Base-by-base conservation (phyloP, 2,888 invertebrate species). In the Pseudoips prasinana region DNA sequence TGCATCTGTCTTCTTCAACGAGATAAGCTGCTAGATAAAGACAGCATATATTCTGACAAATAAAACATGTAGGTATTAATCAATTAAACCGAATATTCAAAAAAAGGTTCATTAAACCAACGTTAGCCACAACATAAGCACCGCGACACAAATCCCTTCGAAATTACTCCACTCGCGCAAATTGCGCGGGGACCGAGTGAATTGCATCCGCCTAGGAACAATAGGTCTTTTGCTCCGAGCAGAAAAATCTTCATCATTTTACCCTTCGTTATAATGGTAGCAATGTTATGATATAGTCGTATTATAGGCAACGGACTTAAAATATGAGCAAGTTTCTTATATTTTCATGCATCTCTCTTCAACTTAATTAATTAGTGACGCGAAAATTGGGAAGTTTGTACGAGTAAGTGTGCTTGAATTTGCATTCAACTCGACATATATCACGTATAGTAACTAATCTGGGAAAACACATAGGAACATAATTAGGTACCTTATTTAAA, bases 151-250 rank as follows among this genome's bases (percentile, higher is more conserved):
- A 80, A 79, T 79, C 75, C 75, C 67, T 75, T 79, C 74, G 72
- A 76, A 84, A 81, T 81, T 67, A 78, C 81, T 83, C 78, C 77
- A 81, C 80, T 83, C 77, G 77, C 79, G 68, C 81, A 84, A 85
- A 85, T 86, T 84, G 85, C 76, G 79, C 82, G 71, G 77, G 61
- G 73, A 72, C 75, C 76, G 80, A 84, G 76, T 77, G 84, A 86
- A 86, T 86, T 85, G 85, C 83, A 86, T 86, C 85, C 87, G 84
- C 69, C 73, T 69, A 73, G 71, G 79, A 86, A 87, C 87, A 87
- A 87, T 85, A 74, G 71, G 64, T 73, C 81, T 82, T 76, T 75
- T 61, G 77, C 80, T 73, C 69, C 70, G 62, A 68, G 72, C 69
- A 74, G 60, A 74, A 72, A 79, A 72, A 64, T 64, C 68, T 64